Base-by-base conservation (phyloP, 2,113 vertebrate genomes). In the Aepyceros melampus region DNA sequence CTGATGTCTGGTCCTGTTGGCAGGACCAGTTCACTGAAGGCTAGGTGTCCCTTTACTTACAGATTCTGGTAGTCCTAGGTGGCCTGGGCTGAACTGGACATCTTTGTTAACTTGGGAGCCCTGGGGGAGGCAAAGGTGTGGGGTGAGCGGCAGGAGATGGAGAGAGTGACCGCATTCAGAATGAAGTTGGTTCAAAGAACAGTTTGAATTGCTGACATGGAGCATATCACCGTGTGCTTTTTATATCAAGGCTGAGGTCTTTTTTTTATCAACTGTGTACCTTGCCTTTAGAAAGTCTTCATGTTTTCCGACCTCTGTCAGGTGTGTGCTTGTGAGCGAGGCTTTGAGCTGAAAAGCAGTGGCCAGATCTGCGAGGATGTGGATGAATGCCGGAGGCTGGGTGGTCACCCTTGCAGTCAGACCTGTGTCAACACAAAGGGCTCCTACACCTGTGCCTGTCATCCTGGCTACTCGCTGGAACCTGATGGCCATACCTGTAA, bases 401-500 rank as follows among this genome's bases (percentile, higher is more conserved):
- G 43, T 0, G 33, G 98, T 17, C 51, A 14, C 71, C n/a, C 95
- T 33, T 99, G 99, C 98, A 99, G 99, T 97, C 99, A 99, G 97
- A 98, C 49, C 2, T 99, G 99, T 92, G 56, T 99, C 81, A 99
- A 99, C 62, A 98, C 95, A 0, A 95, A 74, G 0, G 99, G 99
- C 3, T 99, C 99, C 60, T 99, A 99, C 96, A 74, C 49, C 92
- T 99, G 99, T 88, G 84, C 67, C 2, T 99, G 99, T 97, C 98
- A 99, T 45, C 98, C 99, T 8, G 99, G 99, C 6, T 99, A 99
- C 97, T 86, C 98, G 19, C 97, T 99, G 82, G 99, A 99, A 89
- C 99, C 99, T 0, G 99, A 99, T 55, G 97, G 99, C 53, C 99
- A n/a, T 0, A 95, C 97, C 94, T 99, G 99, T 98, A 99, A 99